These are phyloP conservation scores for Hemitrygon akajei DNA, from an alignment of 2,797 vertebrate species.

Conservation along the genomic window DNA sequence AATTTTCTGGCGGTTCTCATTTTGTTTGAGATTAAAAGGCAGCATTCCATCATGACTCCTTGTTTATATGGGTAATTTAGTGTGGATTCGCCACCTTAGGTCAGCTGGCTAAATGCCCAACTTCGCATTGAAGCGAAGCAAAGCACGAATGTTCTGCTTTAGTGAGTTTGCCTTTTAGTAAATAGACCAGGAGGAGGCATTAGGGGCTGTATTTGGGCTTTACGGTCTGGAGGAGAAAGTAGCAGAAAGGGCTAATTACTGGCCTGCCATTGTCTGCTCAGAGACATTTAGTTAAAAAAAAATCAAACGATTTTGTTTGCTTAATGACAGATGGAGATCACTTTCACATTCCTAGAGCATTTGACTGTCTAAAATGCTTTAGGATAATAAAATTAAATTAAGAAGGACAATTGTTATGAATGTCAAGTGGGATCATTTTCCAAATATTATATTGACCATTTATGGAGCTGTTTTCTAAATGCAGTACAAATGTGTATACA, in stretches of 20 bases:
- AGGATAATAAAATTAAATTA: neutral
- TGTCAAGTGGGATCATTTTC: neutral
- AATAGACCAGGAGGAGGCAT: neutral
- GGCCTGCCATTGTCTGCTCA: neutral
- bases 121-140: neutral
- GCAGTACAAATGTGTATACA: neutral
- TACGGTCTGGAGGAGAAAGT: neutral
- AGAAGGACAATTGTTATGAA: neutral
- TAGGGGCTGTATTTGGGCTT: neutral
- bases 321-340: neutral
- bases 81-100: conserved; percentile 7
- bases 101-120: neutral
- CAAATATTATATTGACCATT: neutral
- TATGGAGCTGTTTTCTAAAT: neutral
- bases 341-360: neutral
- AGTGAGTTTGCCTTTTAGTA: neutral
- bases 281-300: too few relatives aligned
- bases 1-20: neutral
- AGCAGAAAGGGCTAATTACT: neutral
- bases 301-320: too few relatives aligned
- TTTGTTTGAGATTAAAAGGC: conserved; percentile 3
- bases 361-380: neutral
- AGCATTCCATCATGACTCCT: neutral
- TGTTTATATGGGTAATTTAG: conserved; percentile 31
- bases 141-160: neutral